Conservation (phyloP, 2,113 vertebrate genomes). For the Perccottus glenii region DNA sequence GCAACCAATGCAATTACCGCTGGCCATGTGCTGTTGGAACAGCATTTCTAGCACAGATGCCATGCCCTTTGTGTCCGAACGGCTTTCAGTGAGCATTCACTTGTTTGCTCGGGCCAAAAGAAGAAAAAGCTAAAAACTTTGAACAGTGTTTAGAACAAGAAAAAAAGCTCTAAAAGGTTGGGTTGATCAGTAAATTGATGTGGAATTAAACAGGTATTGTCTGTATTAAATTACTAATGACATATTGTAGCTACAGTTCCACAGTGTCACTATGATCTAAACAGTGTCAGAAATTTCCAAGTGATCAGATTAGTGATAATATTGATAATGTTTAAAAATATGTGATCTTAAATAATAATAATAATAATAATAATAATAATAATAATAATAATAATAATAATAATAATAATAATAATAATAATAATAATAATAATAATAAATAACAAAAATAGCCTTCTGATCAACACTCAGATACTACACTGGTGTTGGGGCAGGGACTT, state of each 20-base stretch:
- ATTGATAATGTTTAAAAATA: too few relatives aligned
- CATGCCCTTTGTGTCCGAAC: constrained; percentile 26
- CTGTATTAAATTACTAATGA: background rate
- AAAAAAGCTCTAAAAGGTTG: background rate
- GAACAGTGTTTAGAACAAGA: constrained; percentile 4
- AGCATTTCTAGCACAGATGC: constrained; percentile 23
- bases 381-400: too few relatives aligned
- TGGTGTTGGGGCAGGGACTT: constrained; percentile 74
- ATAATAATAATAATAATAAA: too few relatives aligned
- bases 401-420: too few relatives aligned
- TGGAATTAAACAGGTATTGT: background rate
- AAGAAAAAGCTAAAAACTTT: constrained; percentile 29
- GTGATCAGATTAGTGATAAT: too few relatives aligned
- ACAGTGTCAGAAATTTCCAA: too few relatives aligned
- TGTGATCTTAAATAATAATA: too few relatives aligned
- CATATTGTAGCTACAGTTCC: background rate
- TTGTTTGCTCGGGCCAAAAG: constrained; percentile 18
- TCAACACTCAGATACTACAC: too few relatives aligned
- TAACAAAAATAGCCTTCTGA: too few relatives aligned
- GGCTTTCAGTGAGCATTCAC: constrained; percentile 14
- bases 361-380: too few relatives aligned
- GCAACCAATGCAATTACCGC: constrained; percentile 33
- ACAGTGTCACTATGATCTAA: background rate
- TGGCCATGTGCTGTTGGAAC: constrained; percentile 33
- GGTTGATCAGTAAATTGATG: background rate